Percentiles rank a stretch among this genome's conserved stretches.
Conservation (phyloP, 2,797 vertebrate genomes). For the Molossus molossus region DNA sequence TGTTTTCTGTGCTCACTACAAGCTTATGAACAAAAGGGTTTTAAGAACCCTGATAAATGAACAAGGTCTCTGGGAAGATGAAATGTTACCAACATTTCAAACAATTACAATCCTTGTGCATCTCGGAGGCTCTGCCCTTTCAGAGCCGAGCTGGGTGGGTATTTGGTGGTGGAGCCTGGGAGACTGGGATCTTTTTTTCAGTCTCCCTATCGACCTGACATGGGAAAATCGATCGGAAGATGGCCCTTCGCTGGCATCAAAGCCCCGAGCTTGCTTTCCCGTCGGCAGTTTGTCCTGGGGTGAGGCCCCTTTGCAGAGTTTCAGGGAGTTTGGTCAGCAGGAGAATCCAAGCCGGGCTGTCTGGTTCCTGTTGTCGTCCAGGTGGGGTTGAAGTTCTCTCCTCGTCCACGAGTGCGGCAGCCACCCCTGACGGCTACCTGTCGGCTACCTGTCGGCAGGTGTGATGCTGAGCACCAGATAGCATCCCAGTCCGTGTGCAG, state of each 20-base stretch:
- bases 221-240: constrained; percentile 78
- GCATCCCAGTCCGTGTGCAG: background rate
- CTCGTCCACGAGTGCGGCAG: background rate
- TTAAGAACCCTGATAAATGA: constrained; percentile 90
- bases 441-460: background rate
- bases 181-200: constrained; percentile 42
- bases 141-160: constrained; percentile 49
- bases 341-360: background rate
- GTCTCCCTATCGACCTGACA: constrained; percentile 52
- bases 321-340: background rate
- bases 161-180: constrained; percentile 68
- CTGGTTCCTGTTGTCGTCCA: background rate
- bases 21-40: constrained; percentile 92
- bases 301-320: background rate
- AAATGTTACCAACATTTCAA: constrained; percentile 84
- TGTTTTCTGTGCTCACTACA: constrained; percentile 89
- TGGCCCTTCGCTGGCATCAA: constrained; percentile 56
- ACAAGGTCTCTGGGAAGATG: constrained; percentile 88
- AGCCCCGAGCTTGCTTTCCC: background rate
- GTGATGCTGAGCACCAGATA: background rate
- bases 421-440: rapidly evolving
- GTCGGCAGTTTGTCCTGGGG: background rate
- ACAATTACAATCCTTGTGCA: constrained; percentile 89
- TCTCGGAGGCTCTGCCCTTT: constrained; percentile 81
- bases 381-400: background rate